phyloP scores from a whole-genome alignment of 1,140 invertebrate species.

The Lordiphosa stackelbergi region DNA sequence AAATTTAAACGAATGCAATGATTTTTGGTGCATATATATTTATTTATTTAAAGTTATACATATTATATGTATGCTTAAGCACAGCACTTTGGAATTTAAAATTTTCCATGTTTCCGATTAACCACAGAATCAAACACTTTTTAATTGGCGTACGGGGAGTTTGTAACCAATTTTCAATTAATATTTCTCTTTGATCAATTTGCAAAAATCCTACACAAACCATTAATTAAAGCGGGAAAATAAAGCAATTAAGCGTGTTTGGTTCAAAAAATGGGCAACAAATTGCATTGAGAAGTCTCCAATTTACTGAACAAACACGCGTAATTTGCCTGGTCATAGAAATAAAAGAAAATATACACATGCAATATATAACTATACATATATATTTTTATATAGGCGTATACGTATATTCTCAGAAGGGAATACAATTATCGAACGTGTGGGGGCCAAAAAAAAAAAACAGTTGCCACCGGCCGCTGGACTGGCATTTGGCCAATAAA shows the following conservation, averaged over 20 bases:
- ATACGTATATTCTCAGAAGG: no score
- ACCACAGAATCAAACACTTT: no score
- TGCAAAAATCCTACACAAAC: constrained; percentile 21
- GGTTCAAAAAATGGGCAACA: constrained; percentile 25
- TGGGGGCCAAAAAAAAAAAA: neutral
- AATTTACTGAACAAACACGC: constrained; percentile 36
- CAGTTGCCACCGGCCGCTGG: neutral
- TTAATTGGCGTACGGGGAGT: constrained; percentile 2
- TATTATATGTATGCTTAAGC: no score
- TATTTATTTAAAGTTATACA: no score
- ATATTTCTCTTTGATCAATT: constrained; percentile 17
- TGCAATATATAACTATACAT: no score
- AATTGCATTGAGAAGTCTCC: constrained; percentile 27
- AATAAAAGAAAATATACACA: constrained; percentile 13
- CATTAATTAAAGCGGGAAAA: constrained; percentile 44
- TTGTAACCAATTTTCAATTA: constrained; percentile 32
- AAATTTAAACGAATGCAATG: no score
- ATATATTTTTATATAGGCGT: neutral
- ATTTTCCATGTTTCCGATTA: no score
- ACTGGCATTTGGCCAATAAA: constrained; percentile 23
- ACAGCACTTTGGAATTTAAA: no score
- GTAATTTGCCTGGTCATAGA: constrained; percentile 27
- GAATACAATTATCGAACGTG: constrained; percentile 19
- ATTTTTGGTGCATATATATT: no score
- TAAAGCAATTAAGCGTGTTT: constrained; percentile 51